phyloP scores from a whole-genome alignment of 1,140 invertebrate species.

The Globodera rostochiensis region DNA sequence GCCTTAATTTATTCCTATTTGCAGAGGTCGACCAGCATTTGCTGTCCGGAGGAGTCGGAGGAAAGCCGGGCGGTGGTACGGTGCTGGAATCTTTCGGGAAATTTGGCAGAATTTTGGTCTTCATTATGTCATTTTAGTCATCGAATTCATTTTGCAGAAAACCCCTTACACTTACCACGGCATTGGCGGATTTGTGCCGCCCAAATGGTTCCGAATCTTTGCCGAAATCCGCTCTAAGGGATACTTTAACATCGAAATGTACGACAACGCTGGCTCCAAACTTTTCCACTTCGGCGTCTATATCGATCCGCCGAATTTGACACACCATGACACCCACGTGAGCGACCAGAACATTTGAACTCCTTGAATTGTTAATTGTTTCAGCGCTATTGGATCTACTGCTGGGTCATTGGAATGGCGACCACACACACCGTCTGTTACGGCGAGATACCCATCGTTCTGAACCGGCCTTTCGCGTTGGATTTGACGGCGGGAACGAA shows the following conservation, averaged over 20 bases:
- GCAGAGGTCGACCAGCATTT: not conserved
- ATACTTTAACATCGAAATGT: not conserved
- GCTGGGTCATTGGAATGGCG: not conserved
- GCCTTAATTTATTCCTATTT: not conserved
- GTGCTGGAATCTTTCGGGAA: not conserved
- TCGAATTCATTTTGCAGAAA: slow-evolving; percentile 1
- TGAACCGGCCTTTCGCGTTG: not conserved
- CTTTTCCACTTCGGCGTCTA: not conserved
- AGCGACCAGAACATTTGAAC: not conserved
- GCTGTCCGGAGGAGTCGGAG: not conserved
- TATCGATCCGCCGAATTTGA: not conserved
- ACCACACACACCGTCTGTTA: not conserved
- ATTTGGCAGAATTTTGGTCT: not conserved
- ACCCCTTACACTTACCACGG: not conserved
- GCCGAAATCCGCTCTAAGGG: not conserved
- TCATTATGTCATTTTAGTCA: not conserved
- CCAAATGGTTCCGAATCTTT: not conserved
- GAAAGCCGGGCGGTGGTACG: not conserved
- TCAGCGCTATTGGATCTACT: not conserved
- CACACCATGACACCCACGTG: not conserved
- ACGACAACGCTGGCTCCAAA: not conserved
- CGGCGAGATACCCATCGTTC: not conserved
- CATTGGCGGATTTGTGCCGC: not conserved
- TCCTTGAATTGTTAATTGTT: not conserved
- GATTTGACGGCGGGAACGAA: not conserved